These are phyloP conservation scores for Hapalemur alaotrensis DNA, from an alignment of 2,797 vertebrate species.

Conservation along the genomic window DNA sequence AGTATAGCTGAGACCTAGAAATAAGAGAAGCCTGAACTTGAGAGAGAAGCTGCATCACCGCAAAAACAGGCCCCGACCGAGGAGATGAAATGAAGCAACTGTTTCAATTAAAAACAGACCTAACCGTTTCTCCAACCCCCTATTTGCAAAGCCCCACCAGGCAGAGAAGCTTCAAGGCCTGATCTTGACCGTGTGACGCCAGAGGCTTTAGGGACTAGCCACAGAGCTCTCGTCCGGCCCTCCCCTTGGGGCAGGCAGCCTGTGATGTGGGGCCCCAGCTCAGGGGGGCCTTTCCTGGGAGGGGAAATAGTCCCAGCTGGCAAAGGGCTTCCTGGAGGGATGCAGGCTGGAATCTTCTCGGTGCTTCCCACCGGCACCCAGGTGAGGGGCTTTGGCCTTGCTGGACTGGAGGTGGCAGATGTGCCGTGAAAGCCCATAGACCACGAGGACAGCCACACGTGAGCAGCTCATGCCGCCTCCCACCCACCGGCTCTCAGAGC, in stretches of 20 bases:
- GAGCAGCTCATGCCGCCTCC: not conserved
- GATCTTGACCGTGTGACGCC: not conserved
- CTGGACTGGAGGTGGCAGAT: not conserved
- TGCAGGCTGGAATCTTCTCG: not conserved
- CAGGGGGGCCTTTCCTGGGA: not conserved
- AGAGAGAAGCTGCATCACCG: not conserved
- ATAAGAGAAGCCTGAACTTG: not conserved
- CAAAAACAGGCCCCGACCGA: not conserved
- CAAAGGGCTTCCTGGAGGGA: not conserved
- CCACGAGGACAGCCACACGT: not conserved
- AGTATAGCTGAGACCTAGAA: not conserved
- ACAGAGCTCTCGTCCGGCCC: not conserved
- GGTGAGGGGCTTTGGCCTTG: not conserved
- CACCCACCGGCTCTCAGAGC: not conserved
- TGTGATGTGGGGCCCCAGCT: not conserved
- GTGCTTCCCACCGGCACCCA: not conserved
- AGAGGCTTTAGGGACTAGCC: not conserved
- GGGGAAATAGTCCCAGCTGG: not conserved
- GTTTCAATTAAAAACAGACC: constrained; percentile 42
- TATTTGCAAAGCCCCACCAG: not conserved
- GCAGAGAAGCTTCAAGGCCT: not conserved
- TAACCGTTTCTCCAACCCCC: not conserved
- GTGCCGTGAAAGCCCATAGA: not conserved
- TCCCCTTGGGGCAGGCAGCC: not conserved
- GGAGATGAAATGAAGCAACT: constrained; percentile 17